These are phyloP conservation scores for Holothuria leucospilota DNA, from an alignment of 53 echinoderm and acorn worm genomes.

Conservation along the genomic window DNA sequence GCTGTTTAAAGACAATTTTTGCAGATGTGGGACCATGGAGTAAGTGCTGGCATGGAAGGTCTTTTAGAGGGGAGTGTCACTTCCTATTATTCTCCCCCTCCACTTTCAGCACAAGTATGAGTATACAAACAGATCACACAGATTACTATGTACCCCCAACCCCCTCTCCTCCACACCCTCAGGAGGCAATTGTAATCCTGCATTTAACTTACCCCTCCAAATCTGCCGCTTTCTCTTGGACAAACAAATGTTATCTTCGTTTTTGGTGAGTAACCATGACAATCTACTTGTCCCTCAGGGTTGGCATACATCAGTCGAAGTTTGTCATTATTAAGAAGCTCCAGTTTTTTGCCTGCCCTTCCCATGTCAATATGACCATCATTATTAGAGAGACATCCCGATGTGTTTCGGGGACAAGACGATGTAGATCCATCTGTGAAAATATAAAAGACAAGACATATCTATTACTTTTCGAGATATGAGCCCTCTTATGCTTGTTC, in stretches of 20 bases:
- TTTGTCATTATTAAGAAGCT: slow-evolving; percentile 53
- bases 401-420: slow-evolving; percentile 57
- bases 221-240: slow-evolving; percentile 79
- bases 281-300: slow-evolving; percentile 34
- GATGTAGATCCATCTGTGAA: slow-evolving; percentile 65
- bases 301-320: slow-evolving; percentile 69
- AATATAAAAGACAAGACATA: neutral
- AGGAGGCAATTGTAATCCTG: no score
- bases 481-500: no score
- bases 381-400: slow-evolving; percentile 59
- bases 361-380: slow-evolving; percentile 59
- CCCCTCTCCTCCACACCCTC: no score
- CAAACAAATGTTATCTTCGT: slow-evolving; percentile 86
- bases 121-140: no score
- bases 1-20: no score
- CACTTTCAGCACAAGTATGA: no score
- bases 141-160: no score
- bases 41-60: no score
- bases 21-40: no score
- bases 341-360: slow-evolving; percentile 35
- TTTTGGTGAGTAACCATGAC: slow-evolving; percentile 66
- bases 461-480: no score
- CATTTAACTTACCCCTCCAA: slow-evolving; percentile 76
- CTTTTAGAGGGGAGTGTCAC: no score
- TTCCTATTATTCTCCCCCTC: no score